Conservation (phyloP, 2,888 invertebrate species). For the Parelbella ahira region DNA sequence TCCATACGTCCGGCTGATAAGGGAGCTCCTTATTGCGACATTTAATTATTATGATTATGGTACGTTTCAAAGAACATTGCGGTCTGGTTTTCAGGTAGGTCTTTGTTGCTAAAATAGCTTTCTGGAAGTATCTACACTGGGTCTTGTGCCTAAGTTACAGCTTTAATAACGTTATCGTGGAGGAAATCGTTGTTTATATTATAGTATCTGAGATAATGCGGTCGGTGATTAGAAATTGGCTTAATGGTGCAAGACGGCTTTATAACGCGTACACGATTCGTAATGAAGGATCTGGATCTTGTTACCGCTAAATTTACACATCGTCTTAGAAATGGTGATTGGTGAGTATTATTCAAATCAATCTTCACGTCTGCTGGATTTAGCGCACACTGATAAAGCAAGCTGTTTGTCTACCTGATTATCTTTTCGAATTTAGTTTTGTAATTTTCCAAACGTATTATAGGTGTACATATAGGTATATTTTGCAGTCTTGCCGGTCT, state of each 20-base stretch:
- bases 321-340: no score
- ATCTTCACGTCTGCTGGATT: no score
- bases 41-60: conserved; percentile 72
- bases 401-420: no score
- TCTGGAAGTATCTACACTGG: conserved; percentile 6
- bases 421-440: no score
- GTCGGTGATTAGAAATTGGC: conserved; percentile 12
- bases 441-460: no score
- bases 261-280: conserved; percentile 2
- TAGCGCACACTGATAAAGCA: no score
- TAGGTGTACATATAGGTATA: no score
- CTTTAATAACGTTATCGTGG: conserved; percentile 14
- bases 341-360: no score
- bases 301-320: neutral
- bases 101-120: conserved; percentile 36
- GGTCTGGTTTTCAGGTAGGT: conserved; percentile 33
- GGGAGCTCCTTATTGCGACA: conserved; percentile 50
- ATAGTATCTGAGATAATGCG: conserved; percentile 5
- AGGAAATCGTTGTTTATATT: conserved; percentile 19
- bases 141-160: conserved; percentile 3
- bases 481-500: no score
- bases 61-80: conserved; percentile 55
- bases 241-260: conserved; percentile 7
- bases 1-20: conserved; percentile 56
- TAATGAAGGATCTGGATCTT: neutral